Percentiles rank a stretch among this genome's conserved stretches.
These are phyloP conservation scores for Sebastes cheni DNA, from an alignment of 2,797 vertebrate genomes.

Conservation along the genomic window DNA sequence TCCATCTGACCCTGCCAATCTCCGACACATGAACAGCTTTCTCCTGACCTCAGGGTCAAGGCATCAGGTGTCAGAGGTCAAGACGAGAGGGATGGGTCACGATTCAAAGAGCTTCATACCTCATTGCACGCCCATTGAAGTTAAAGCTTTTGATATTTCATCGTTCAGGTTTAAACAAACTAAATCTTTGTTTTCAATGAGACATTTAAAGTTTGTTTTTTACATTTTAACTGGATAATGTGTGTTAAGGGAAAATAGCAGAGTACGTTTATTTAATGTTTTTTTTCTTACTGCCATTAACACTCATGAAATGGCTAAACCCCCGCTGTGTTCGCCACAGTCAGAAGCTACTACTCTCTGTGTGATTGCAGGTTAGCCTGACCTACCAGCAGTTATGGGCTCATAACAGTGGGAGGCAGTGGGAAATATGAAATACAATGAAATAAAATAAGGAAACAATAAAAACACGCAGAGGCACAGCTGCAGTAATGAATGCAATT, in stretches of 20 bases:
- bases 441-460: background rate
- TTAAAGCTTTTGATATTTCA: background rate
- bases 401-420: background rate
- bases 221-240: background rate
- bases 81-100: background rate
- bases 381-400: background rate
- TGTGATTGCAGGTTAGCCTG: background rate
- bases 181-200: background rate
- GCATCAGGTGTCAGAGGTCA: conserved; percentile 6
- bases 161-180: background rate
- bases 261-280: background rate
- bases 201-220: background rate
- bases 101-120: background rate
- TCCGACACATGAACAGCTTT: conserved; percentile 30
- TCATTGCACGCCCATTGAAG: background rate
- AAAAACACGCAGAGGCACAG: background rate
- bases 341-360: background rate
- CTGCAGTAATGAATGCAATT: background rate
- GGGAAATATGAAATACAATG: background rate
- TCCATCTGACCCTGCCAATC: conserved; percentile 30
- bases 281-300: background rate
- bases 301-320: background rate
- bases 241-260: background rate
- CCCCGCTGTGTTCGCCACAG: background rate
- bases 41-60: conserved; percentile 7